Base-by-base conservation (phyloP, 2,797 vertebrate species). In the Megalops cyprinoides region DNA sequence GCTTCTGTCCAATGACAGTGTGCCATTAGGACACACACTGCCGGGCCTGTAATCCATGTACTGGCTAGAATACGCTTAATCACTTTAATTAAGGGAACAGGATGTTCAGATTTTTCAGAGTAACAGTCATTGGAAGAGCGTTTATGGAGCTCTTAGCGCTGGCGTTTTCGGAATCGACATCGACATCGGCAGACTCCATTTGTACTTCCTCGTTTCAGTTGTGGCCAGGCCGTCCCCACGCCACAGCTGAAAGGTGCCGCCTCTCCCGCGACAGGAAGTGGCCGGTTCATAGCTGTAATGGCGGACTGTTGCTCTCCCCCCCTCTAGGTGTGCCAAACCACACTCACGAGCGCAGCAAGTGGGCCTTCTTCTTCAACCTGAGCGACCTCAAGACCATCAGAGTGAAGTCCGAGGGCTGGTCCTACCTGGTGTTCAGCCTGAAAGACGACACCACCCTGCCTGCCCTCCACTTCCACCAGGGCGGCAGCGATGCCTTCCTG, bases 401-500 rank as follows among this genome's bases (percentile, higher is more conserved):
- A 65, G 94, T 97, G 89, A 97, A 95, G 90, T 94, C 92, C 79
- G 94, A 98, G 89, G 96, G 96, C 58, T 98, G 97, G 97, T 96
- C 95, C 51, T 95, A 96, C 80, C 89, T 99, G 86, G 85, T 95
- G 75, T 96, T 99, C 87, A 93, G 91, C 86, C 91, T 98, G 86
- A 95, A 94, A 86, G 95, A 95, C 87, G 93, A 95, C 58, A 91
- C 94, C 65, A 84, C 91, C 58, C 92, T 95, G 83, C 95, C 95
- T 85, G 93, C 94, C 87, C 94, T 96, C 81, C 95, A 96, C 85
- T 96, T 96, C 85, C 95, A 96, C 91, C 94, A 89, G 56, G 95
- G 95, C 84, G 94, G 95, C 71, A 94, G 93, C 87, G 92, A 91
- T 49, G 85, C 87, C 55, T 90, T 96, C 85, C 93, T 96, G 87